Evolutionary conservation across 1,140 invertebrate genomes (phyloP).

Genomic region (Dendrolimus punctatus): DNA sequence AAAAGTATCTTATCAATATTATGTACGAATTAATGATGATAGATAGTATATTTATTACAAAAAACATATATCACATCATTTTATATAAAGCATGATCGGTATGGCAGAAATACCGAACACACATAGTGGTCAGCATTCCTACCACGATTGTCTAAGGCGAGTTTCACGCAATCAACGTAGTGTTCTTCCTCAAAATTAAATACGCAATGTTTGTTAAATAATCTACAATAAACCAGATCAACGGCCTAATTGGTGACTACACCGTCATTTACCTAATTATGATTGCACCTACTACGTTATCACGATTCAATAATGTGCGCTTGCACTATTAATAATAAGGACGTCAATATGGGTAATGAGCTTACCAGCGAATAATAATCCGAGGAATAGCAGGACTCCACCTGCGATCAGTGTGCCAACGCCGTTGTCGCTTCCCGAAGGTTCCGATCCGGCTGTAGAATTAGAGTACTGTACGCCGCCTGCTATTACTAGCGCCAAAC

Average conservation of each 20-base stretch:
- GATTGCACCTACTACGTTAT: too few relatives aligned
- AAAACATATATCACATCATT: too few relatives aligned
- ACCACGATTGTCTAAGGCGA: neutral
- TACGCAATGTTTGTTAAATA: conserved; percentile 2
- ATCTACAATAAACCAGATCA: neutral
- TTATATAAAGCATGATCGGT: too few relatives aligned
- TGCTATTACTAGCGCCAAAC: conserved; percentile 50
- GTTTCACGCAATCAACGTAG: neutral
- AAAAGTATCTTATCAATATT: too few relatives aligned
- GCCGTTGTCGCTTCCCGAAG: conserved; percentile 41
- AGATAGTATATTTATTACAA: too few relatives aligned
- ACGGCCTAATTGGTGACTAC: too few relatives aligned
- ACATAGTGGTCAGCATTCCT: too few relatives aligned
- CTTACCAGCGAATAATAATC: conserved; percentile 54
- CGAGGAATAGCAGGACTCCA: conserved; percentile 51
- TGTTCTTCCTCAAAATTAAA: neutral
- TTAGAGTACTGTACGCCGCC: conserved; percentile 54
- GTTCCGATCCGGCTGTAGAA: conserved; percentile 25
- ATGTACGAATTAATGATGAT: too few relatives aligned
- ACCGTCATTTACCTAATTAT: too few relatives aligned
- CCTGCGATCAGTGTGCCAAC: conserved; percentile 53
- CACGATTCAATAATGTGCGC: neutral
- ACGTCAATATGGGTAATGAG: conserved; percentile 5
- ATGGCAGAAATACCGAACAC: too few relatives aligned
- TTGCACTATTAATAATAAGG: neutral